phyloP scores from a whole-genome alignment of 2,888 invertebrate genomes.

The Dyspetes luteomarginatus region DNA sequence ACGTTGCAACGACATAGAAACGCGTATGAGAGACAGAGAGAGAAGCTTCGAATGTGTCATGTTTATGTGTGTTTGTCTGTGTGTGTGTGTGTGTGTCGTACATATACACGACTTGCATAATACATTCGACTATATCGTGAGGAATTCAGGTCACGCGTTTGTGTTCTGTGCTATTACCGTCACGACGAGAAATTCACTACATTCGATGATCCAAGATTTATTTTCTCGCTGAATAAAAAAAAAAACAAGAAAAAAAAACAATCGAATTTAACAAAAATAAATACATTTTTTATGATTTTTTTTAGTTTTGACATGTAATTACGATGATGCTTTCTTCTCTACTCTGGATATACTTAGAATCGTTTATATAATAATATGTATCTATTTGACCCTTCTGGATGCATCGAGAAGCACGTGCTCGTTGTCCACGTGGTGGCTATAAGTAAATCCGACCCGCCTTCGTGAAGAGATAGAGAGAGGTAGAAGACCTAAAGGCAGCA shows the following conservation, averaged over 20 bases:
- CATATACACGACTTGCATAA: constrained; percentile 75
- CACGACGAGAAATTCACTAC: constrained; percentile 70
- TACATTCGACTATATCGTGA: constrained; percentile 73
- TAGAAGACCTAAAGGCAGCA: too few relatives aligned
- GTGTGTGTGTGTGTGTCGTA: constrained; percentile 33
- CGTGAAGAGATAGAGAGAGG: neutral
- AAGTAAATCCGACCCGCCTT: constrained; percentile 22
- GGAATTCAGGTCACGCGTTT: constrained; percentile 80
- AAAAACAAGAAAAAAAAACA: constrained; percentile 16
- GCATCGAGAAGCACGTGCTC: constrained; percentile 46
- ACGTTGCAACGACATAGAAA: neutral
- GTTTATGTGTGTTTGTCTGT: neutral
- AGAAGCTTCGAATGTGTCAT: neutral
- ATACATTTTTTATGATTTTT: too few relatives aligned
- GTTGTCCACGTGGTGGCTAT: constrained; percentile 37
- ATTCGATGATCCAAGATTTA: constrained; percentile 65
- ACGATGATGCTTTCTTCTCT: neutral
- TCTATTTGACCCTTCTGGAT: neutral
- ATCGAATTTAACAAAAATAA: neutral
- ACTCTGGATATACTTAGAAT: neutral
- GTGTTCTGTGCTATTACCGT: constrained; percentile 75
- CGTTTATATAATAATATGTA: neutral
- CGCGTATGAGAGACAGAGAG: neutral
- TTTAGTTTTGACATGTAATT: constrained; percentile 4
- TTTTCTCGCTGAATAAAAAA: neutral